Evolutionary conservation across 2,888 invertebrate species (phyloP).

Genomic region (Ophion slaviceki): DNA sequence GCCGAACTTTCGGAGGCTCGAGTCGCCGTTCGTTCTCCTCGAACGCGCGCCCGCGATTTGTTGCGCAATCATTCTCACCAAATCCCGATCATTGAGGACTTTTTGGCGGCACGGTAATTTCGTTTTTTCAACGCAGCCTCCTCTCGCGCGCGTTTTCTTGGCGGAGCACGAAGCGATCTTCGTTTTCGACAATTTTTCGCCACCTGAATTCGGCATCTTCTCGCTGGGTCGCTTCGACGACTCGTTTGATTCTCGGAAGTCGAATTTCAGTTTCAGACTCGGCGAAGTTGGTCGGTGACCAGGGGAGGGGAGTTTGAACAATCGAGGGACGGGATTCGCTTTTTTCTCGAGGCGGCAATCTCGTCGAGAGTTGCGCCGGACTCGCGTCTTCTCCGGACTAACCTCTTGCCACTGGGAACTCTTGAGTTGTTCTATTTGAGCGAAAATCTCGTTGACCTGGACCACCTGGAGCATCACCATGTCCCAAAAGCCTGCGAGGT

Average conservation of each 20-base stretch:
- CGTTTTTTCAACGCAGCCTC: constrained; percentile 57
- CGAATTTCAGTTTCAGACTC: neutral
- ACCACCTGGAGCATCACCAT: constrained; percentile 97
- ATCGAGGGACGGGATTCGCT: neutral
- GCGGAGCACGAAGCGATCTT: neutral
- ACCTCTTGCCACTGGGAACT: constrained; percentile 89
- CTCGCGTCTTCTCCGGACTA: constrained; percentile 65
- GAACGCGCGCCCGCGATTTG: constrained; percentile 10
- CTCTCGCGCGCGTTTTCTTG: constrained; percentile 24
- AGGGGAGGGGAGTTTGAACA: neutral
- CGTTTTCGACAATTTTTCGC: neutral
- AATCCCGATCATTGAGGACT: constrained; percentile 39
- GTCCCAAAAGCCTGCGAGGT: constrained; percentile 98
- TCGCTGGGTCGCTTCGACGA: neutral
- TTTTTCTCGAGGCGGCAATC: neutral
- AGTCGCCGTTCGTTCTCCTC: neutral
- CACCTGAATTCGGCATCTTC: neutral
- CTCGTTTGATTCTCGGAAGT: neutral
- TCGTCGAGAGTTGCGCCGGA: neutral
- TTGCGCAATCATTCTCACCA: constrained; percentile 59
- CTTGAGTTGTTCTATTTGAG: constrained; percentile 87
- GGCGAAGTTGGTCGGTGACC: neutral
- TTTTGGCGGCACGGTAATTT: constrained; percentile 29
- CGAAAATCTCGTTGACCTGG: constrained; percentile 92
- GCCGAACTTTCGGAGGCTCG: constrained; percentile 9